Evolutionary conservation across 2,888 invertebrate species (phyloP).

Genomic region (Lamellibrachia columna): DNA sequence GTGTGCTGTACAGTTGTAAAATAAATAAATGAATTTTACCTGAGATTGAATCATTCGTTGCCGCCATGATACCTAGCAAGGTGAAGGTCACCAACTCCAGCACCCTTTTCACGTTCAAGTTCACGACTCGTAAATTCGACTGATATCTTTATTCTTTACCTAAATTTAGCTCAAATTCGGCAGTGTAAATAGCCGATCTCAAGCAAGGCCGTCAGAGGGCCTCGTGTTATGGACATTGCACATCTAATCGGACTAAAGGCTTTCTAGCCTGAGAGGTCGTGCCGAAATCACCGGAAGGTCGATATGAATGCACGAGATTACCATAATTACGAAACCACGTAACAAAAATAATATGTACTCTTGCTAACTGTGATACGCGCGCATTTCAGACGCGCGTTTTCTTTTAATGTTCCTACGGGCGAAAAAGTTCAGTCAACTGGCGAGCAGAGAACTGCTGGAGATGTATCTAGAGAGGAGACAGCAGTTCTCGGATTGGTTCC

Average conservation of each 20-base stretch:
- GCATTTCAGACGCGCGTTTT: constrained; percentile 43
- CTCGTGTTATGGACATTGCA: no score
- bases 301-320: not conserved
- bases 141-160: no score
- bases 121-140: no score
- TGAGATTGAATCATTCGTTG: no score
- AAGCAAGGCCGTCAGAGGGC: no score
- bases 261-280: not conserved
- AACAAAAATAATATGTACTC: not conserved
- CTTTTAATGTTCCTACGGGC: constrained; percentile 46
- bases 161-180: no score
- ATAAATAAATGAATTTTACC: no score
- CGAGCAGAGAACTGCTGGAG: constrained; percentile 41
- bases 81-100: no score
- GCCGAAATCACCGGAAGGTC: not conserved
- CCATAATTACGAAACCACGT: not conserved
- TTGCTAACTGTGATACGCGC: not conserved
- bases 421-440: constrained; percentile 47
- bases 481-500: constrained; percentile 34
- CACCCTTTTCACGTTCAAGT: no score
- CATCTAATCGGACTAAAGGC: no score
- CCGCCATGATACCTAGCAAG: no score
- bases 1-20: not conserved
- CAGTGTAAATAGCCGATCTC: no score
- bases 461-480: constrained; percentile 42